phyloP scores from a whole-genome alignment of 2,113 vertebrate species.

The Herpetotheres cachinnans region DNA sequence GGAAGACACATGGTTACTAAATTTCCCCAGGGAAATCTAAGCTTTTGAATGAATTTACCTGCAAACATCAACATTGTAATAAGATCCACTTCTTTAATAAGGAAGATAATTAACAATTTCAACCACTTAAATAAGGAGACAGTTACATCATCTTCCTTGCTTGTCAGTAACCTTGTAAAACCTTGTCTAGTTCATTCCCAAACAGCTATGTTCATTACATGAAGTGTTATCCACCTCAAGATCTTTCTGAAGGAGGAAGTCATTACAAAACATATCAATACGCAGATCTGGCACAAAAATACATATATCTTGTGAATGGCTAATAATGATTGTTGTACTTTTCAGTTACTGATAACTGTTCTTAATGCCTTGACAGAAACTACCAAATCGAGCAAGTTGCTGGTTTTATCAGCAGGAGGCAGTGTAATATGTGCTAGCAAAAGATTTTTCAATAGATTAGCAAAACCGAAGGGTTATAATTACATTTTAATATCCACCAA shows the following conservation, averaged over 20 bases:
- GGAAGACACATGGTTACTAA: neutral
- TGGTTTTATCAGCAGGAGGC: neutral
- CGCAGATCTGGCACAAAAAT: neutral
- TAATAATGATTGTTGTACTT: neutral
- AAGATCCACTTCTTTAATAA: neutral
- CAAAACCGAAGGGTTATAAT: neutral
- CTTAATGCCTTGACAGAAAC: neutral
- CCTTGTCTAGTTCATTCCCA: neutral
- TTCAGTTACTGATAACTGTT: neutral
- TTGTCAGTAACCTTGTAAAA: neutral
- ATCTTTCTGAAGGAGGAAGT: neutral
- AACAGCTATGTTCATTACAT: neutral
- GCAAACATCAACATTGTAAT: neutral
- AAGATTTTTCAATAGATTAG: neutral
- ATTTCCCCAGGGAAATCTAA: neutral
- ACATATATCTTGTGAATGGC: neutral
- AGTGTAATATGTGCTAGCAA: neutral
- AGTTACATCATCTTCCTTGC: neutral
- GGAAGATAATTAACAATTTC: neutral
- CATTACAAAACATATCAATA: neutral
- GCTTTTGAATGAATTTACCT: neutral
- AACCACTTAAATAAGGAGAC: neutral
- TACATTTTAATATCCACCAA: neutral
- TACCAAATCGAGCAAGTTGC: neutral
- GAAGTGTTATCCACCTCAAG: neutral